A percentile compares a stretch with the other conserved stretches of the same genome.
Evolutionary conservation across 64 coral and sea anemone species (phyloP).

Genomic region (Montipora foliosa): DNA sequence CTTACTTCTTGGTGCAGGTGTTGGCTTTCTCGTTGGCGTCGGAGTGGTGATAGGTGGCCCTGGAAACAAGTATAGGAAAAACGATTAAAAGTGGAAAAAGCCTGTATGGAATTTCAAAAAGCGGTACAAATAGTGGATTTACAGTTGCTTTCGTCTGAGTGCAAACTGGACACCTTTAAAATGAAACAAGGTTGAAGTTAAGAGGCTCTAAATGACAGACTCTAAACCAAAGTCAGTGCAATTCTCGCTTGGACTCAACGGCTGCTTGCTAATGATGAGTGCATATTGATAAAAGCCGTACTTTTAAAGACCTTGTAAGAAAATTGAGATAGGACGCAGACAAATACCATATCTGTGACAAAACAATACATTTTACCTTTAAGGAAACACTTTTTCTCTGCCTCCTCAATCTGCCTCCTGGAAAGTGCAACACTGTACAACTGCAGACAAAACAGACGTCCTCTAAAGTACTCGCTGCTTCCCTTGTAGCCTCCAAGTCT

Average conservation of each 20-base stretch:
- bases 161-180: too few relatives aligned
- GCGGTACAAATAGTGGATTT: too few relatives aligned
- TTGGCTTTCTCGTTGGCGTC: neutral
- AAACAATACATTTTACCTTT: conserved; percentile 28
- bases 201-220: too few relatives aligned
- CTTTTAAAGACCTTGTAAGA: too few relatives aligned
- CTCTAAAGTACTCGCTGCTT: conserved; percentile 57
- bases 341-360: neutral
- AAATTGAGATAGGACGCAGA: too few relatives aligned
- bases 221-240: too few relatives aligned
- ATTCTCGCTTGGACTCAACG: too few relatives aligned
- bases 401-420: conserved; percentile 59
- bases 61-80: neutral
- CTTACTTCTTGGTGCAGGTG: neutral
- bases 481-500: conserved; percentile 62
- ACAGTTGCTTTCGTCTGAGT: too few relatives aligned
- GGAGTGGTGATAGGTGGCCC: neutral
- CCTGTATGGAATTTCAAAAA: neutral
- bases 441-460: conserved; percentile 77
- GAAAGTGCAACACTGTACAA: conserved; percentile 74
- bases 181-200: too few relatives aligned
- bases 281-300: too few relatives aligned
- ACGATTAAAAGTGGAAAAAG: too few relatives aligned
- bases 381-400: conserved; percentile 67
- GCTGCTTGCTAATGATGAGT: too few relatives aligned